Percentiles rank a stretch among this genome's conserved stretches.
Evolutionary conservation across 2,888 invertebrate genomes (phyloP).

Genomic region (Emmelina monodactyla): DNA sequence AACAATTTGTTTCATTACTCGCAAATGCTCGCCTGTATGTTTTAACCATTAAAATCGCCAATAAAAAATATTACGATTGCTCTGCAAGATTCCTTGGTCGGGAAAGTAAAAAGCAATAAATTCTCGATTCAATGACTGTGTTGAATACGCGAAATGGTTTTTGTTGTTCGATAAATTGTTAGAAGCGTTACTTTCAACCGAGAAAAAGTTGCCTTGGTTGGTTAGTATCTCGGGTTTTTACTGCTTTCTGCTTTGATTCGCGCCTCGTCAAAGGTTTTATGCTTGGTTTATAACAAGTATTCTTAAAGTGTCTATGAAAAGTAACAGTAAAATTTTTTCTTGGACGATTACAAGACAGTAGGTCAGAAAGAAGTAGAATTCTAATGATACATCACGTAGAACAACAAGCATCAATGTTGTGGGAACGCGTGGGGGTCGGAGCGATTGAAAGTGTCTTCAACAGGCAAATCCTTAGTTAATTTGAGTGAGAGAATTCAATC

Average conservation of each 20-base stretch:
- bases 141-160: constrained; percentile 27
- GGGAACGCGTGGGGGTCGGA: too few relatives aligned
- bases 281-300: too few relatives aligned
- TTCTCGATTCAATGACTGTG: constrained; percentile 37
- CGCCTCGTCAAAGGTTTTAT: constrained; percentile 1
- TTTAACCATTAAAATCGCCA: constrained; percentile 46
- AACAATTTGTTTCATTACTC: constrained; percentile 55
- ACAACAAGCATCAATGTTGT: too few relatives aligned
- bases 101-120: constrained; percentile 34
- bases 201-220: constrained; percentile 16
- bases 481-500: constrained; percentile 65
- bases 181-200: constrained; percentile 21
- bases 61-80: constrained; percentile 48
- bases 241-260: not conserved
- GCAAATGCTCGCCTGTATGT: constrained; percentile 48
- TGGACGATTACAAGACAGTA: too few relatives aligned
- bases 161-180: constrained; percentile 38
- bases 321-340: too few relatives aligned
- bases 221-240: not conserved
- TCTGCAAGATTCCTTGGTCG: constrained; percentile 18
- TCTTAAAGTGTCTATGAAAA: too few relatives aligned
- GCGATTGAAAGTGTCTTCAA: too few relatives aligned
- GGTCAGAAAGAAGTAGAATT: too few relatives aligned
- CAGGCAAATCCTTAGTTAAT: constrained; percentile 64
- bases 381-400: too few relatives aligned